Evolutionary conservation across 2,797 vertebrate species (phyloP).

Genomic region (Tokudaia muenninki): DNA sequence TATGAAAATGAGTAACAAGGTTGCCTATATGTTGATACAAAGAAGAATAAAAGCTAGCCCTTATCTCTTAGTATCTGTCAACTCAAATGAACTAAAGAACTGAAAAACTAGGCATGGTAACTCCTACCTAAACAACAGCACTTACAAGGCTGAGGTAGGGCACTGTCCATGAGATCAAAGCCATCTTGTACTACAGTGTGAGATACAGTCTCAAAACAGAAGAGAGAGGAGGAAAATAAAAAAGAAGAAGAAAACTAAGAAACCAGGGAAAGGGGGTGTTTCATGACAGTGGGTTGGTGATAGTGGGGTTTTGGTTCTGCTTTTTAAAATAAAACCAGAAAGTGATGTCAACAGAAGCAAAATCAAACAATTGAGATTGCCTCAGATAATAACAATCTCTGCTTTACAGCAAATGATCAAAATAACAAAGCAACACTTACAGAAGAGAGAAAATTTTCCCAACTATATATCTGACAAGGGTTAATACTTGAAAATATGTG

Average conservation of each 20-base stretch:
- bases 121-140: neutral
- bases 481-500: neutral
- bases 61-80: neutral
- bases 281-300: neutral
- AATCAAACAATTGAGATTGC: neutral
- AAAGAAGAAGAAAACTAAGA: neutral
- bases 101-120: neutral
- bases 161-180: neutral
- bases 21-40: neutral
- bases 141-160: neutral
- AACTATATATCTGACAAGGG: neutral
- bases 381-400: neutral
- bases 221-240: neutral
- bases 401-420: neutral
- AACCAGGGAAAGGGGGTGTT: neutral
- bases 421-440: neutral
- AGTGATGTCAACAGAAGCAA: neutral
- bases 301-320: neutral
- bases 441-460: neutral
- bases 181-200: neutral
- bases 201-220: neutral
- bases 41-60: neutral
- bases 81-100: neutral
- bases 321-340: neutral
- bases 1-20: slow-evolving; percentile 10